These are phyloP conservation scores for Apaloderma vittatum DNA, from an alignment of 2,113 vertebrate genomes.

Conservation along the genomic window DNA sequence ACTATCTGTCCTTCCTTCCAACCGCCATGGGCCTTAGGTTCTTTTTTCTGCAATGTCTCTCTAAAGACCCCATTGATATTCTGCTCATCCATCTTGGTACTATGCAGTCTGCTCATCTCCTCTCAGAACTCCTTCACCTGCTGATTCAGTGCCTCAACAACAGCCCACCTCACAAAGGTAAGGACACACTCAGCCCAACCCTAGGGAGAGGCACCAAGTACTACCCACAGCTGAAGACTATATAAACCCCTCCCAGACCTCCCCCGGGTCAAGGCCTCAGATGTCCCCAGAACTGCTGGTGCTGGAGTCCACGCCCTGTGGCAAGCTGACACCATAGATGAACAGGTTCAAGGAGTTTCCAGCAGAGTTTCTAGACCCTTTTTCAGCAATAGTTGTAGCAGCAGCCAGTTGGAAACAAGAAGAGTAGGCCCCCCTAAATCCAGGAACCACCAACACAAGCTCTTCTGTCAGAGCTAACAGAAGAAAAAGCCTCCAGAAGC, in stretches of 20 bases:
- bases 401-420: not conserved
- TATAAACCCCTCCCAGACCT: accelerated
- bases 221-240: not conserved
- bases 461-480: not conserved
- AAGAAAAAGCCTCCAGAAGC: not conserved
- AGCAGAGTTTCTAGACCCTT: not conserved
- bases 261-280: not conserved
- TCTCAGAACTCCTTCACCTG: not conserved
- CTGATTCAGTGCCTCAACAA: not conserved
- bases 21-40: accelerated
- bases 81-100: not conserved
- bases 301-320: not conserved
- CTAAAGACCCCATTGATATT: not conserved
- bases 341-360: not conserved
- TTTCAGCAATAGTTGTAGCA: not conserved
- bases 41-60: not conserved
- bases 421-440: not conserved
- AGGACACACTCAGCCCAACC: not conserved
- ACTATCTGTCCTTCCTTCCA: not conserved
- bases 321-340: not conserved
- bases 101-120: not conserved
- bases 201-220: not conserved
- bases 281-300: not conserved
- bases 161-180: not conserved
- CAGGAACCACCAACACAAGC: not conserved